Evolutionary conservation across 1,140 invertebrate genomes (phyloP), one percentile per base, ranked within the genome.

Genomic region (Nylanderia fulva): DNA sequence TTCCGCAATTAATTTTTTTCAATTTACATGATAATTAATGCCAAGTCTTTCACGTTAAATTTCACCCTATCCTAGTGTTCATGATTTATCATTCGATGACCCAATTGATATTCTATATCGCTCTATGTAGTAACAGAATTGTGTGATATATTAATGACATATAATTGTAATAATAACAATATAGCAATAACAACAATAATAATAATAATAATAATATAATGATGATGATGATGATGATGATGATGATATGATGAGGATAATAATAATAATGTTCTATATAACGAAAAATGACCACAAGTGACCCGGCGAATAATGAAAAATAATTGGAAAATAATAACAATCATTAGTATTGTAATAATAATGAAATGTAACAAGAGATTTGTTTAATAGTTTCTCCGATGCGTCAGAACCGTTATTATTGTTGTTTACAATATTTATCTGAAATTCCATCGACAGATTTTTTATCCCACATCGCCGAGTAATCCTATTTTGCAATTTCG

Each of bases 381-480:
- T 39, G 39, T n/a, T n/a, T n/a, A n/a, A n/a, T 24, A 42, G 58
- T 72, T 29, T 33, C 42, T 36, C 36, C 0, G 18, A 21, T 13
- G 27, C 13, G 27, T 33, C 15, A 11, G 9, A 15, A 24, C 7
- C n/a, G n/a, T n/a, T 5, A 18, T 3, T 18, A 11, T 27, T 54
- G 24, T 68, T 24, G 21, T 80, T 80, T 21, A 9, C 36, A 71
- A 45, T 54, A 36, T 71, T 82, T 69, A 80, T 80, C 58, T 6
- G 36, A 39, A 82, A 82, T 82, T 82, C 36, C 29, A 18, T 27
- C 64, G 18, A 42, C n/a, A n/a, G 52, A 71, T 54, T 52, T 82
- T 82, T 82, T 58, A 71, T 27, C n/a, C 3, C 18, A n/a, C 21
- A 29, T 71, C 39, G 56, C 2, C 48, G 64, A 68, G 54, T 80